Evolutionary conservation across 2,113 vertebrate species (phyloP), one percentile per base, ranked within the genome.

Genomic region (Galeopterus variegatus): DNA sequence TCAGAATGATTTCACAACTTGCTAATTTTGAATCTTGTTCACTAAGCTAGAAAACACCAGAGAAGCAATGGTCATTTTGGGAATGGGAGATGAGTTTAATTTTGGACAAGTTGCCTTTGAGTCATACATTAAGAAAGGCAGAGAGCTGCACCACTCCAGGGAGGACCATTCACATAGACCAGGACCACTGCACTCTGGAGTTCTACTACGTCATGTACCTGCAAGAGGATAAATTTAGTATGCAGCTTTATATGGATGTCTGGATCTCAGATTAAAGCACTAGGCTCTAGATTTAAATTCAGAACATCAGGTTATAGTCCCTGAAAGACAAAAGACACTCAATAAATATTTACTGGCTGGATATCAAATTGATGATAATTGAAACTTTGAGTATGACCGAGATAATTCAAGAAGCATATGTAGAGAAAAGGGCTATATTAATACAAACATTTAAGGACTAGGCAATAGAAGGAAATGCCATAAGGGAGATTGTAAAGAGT

Each of bases 81-180:
- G 52, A 76, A 60, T 54, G 23, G 17, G 81, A 96, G 84, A 81
- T 31, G 36, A 70, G 45, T 58, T 85, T 90, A 50, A 81, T 88
- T 94, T 89, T 67, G 72, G 83, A 72, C 33, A 96, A 77, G 19
- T 14, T 95, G 85, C 70, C 12, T 90, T 83, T 79, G 52, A 94
- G 48, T 54, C 41, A 83, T 70, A 21, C 28, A 64, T 93, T 84
- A 69, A 72, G 81, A 83, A 75, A 95, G 33, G 62, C 28, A 81
- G 65, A 82, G 70, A 65, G 5, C 8, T 48, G 2, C 21, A 65
- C 8, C 50, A 17, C 19, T 79, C 41, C 67, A 70, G 26, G 14
- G 65, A 86, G 8, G 24, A n/a, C 7, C 10, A 60, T 67, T 48
- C 17, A 56, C 48, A 8, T 1, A 77, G 15, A 7, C 33, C 23